These are phyloP conservation scores for Gymnocypris eckloni DNA, from an alignment of 2,797 vertebrate species.

Conservation along the genomic window DNA sequence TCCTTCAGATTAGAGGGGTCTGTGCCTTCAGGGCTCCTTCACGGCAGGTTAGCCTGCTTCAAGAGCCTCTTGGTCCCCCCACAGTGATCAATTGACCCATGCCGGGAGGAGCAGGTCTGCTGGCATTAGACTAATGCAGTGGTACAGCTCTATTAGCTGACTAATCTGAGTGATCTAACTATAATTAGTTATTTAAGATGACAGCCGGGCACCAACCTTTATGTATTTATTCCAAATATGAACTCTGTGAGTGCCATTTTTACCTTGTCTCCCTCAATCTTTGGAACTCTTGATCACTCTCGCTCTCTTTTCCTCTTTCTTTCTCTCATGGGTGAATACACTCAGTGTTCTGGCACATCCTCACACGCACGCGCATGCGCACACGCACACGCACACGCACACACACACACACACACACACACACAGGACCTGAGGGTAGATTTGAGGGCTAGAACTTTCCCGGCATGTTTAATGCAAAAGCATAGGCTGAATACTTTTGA, in stretches of 20 bases:
- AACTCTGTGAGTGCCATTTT: constrained; percentile 56
- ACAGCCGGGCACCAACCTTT: constrained; percentile 77
- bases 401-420: not conserved
- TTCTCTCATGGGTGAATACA: constrained; percentile 39
- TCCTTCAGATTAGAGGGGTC: constrained; percentile 65
- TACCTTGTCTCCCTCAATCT: constrained; percentile 70
- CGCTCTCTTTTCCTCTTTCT: constrained; percentile 47
- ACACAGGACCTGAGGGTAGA: not conserved
- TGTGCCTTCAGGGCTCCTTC: constrained; percentile 67
- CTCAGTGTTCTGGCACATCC: constrained; percentile 50
- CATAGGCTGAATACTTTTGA: constrained; percentile 23
- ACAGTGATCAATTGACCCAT: constrained; percentile 40
- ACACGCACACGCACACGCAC: not conserved
- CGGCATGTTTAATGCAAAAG: constrained; percentile 40
- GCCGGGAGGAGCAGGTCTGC: constrained; percentile 62
- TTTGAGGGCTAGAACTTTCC: not conserved
- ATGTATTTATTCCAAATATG: constrained; percentile 73
- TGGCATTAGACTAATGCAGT: constrained; percentile 70
- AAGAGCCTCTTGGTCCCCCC: constrained; percentile 41
- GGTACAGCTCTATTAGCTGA: constrained; percentile 80
- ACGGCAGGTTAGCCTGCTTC: constrained; percentile 65
- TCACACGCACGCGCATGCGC: not conserved
- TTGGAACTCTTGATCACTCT: constrained; percentile 70
- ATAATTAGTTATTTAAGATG: constrained; percentile 80
- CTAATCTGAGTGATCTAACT: constrained; percentile 79